Conservation (phyloP, 30 jellyfish, hydroid and myxozoan species). For the Aurelia aurita region DNA sequence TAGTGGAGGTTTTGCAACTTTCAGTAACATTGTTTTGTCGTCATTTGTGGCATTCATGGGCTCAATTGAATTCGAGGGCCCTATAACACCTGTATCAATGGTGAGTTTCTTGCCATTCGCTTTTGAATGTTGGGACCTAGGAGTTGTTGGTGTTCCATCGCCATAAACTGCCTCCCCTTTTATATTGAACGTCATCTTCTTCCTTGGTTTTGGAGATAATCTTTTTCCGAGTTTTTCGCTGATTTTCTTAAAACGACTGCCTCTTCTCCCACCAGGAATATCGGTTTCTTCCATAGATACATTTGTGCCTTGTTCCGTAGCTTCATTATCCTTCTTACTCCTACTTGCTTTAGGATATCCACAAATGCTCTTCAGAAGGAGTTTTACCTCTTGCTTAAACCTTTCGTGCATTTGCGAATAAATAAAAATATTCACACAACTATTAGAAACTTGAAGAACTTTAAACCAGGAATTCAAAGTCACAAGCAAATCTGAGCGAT, state of each 20-base stretch:
- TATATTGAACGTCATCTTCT: background rate
- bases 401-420: slow-evolving; percentile 71
- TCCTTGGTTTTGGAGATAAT: slow-evolving; percentile 12
- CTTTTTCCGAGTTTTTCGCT: background rate
- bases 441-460: slow-evolving; percentile 73
- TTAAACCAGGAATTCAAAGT: slow-evolving; percentile 60
- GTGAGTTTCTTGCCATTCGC: no score
- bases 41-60: no score
- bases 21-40: no score
- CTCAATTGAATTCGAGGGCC: no score
- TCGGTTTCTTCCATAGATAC: slow-evolving; percentile 11
- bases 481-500: slow-evolving; percentile 30
- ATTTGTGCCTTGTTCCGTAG: background rate
- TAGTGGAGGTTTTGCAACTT: no score
- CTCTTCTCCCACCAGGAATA: slow-evolving; percentile 1
- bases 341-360: slow-evolving; percentile 1
- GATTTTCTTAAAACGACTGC: background rate
- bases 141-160: background rate
- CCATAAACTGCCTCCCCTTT: slow-evolving; percentile 13
- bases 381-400: slow-evolving; percentile 12
- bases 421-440: slow-evolving; percentile 79
- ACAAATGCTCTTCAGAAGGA: slow-evolving; percentile 3
- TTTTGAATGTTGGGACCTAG: background rate
- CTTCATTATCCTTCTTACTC: slow-evolving; percentile 16
- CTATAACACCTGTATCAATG: no score